Base-by-base conservation (phyloP, 2,797 vertebrate species). In the Megaceryle alcyon region DNA sequence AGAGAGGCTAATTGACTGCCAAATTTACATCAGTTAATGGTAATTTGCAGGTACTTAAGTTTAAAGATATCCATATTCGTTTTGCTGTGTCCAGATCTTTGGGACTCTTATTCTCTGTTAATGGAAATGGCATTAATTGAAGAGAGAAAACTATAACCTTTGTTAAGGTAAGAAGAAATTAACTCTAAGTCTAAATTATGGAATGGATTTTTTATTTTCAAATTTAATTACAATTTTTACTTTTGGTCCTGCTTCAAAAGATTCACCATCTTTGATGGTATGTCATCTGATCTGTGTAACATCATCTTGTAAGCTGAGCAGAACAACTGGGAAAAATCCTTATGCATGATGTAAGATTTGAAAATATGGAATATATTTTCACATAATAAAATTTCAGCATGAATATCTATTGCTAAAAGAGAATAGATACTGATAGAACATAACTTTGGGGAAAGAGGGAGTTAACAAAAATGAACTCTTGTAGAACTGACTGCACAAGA, bases 41-140 rank as follows among this genome's bases (percentile, higher is more conserved):
- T 13, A 88, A 93, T 96, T 96, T 94, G 29, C 76, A 92, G 76
- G 78, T 92, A 89, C 70, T 94, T 92, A 90, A 75, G n/a, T 91
- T 95, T 89, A 86, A 92, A 84, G 59, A 86, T 64, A 71, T 72
- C 31, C 28, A 33, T 28, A 15, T 33, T 91, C 0, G 0, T 90
- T 93, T 92, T 89, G 12, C n/a, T 84, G 39, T 57, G 81, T 71
- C 72, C 90, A 75, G 5, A 44, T 95, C 44, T 80, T 76, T 77
- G 48, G 63, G 41, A 94, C 13, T 10, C 46, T 86, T 78, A 44
- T 37, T 86, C 43, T 84, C 22, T 77, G 39, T 14, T 88, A 86
- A 84, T 61, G 70, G 51, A 86, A 90, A 70, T 70, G 71, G 7
- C 56, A 71, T 56, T 86, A 86, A 92, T 68, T 68, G 33, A 77